A percentile compares a stretch with the other conserved stretches of the same genome.
Evolutionary conservation across 2,888 invertebrate genomes (phyloP).

Genomic region (Coelogynopora nodosa): DNA sequence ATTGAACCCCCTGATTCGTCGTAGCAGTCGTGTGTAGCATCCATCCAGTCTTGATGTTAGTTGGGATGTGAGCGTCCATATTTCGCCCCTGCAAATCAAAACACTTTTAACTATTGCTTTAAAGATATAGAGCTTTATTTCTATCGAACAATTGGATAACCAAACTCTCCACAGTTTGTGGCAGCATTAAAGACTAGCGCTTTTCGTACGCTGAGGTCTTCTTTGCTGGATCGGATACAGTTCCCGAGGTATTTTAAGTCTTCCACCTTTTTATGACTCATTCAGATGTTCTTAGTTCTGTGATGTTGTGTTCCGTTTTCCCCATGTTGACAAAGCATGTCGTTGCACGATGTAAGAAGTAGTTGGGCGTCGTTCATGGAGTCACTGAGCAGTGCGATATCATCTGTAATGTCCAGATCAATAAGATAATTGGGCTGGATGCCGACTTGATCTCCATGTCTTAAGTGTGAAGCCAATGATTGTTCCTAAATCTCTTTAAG

Average conservation of each 20-base stretch:
- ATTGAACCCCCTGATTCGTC: not conserved
- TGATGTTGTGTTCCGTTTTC: not conserved
- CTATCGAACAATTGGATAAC: no score
- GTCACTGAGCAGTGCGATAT: not conserved
- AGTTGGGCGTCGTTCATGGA: not conserved
- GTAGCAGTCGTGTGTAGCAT: not conserved
- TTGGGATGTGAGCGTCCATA: constrained; percentile 7
- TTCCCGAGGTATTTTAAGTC: not conserved
- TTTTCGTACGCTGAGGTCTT: not conserved
- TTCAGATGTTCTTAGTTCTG: not conserved
- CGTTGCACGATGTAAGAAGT: not conserved
- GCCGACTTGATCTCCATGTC: not conserved
- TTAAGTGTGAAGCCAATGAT: not conserved
- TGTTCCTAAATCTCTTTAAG: not conserved
- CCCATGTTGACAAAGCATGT: not conserved
- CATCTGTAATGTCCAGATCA: constrained; percentile 2
- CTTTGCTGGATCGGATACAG: not conserved
- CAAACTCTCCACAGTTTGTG: no score
- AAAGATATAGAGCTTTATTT: not conserved
- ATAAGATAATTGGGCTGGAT: not conserved
- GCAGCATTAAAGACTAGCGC: no score
- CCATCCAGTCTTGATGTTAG: not conserved
- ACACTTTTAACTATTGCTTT: not conserved
- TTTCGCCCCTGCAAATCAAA: not conserved
- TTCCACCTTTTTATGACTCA: not conserved